Base-by-base conservation (phyloP, 2,113 vertebrate genomes). In the Etia nguti region DNA sequence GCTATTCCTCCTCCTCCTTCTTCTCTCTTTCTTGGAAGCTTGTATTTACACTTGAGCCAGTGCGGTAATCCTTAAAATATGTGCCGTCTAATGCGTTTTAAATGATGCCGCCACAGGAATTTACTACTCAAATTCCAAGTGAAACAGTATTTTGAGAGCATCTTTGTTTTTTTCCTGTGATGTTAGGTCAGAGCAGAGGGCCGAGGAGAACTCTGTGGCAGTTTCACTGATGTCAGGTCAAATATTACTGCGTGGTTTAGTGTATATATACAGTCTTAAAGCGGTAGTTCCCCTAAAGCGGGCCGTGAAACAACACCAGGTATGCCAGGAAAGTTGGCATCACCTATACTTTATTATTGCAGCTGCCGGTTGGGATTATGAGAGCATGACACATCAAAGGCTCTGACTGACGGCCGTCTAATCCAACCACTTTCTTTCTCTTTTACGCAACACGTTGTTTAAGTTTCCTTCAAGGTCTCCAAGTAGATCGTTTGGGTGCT, bases 41-140 rank as follows among this genome's bases (percentile, higher is more conserved):
- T 4, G 10, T 80, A 20, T 85, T 83, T 81, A 50, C 81, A 22
- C 41, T 41, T 8, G 60, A 88, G 86, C 88, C 88, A 81, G 84
- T 8, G 75, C 13, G 20, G 75, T 88, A 89, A 89, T 89, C 86
- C 86, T 55, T 70, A 65, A 87, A 90, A 89, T 88, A 89, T 93
- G 88, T 89, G 86, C 81, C 43, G 52, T 88, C 82, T 87, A 79
- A 84, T 88, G 68, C 13, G 16, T 90, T 89, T 79, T 57, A 87
- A 84, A 89, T 54, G 82, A 70, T 50, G 80, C 82, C 4, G 29
- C 83, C 86, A 34, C 90, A 88, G 70, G 80, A 87, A 88, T 90
- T 88, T 88, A 93, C 92, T 62, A 90, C 86, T 84, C 36, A 68
- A 79, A 85, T 82, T 81, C 75, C 50, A 83, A 65, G 79, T 50